These are phyloP conservation scores for Drosophila kurseongensis DNA, from an alignment of 1,140 invertebrate species.

Conservation along the genomic window DNA sequence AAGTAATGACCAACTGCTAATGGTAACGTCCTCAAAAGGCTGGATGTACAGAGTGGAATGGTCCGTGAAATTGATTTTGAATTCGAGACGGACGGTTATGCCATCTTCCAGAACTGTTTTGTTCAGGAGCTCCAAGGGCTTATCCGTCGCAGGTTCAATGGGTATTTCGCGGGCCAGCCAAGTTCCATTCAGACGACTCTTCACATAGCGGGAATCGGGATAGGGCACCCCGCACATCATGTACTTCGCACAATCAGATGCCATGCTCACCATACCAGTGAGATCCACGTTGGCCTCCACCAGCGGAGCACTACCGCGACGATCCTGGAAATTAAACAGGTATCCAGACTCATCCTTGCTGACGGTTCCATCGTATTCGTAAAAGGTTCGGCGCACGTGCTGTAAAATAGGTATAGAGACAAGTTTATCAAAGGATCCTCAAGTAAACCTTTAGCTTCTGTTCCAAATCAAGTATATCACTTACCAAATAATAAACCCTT, in stretches of 20 bases:
- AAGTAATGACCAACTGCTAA: constrained; percentile 88
- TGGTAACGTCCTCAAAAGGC: constrained; percentile 86
- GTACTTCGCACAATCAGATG: constrained; percentile 87
- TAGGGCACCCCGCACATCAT: constrained; percentile 91
- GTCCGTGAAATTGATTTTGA: constrained; percentile 86
- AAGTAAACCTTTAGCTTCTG: not conserved
- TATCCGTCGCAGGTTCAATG: constrained; percentile 4
- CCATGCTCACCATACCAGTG: constrained; percentile 86
- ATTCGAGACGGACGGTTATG: constrained; percentile 43
- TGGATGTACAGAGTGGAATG: constrained; percentile 90
- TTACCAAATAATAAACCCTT: constrained; percentile 87
- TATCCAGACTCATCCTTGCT: constrained; percentile 87
- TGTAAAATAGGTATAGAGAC: constrained; percentile 49
- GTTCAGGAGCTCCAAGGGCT: constrained; percentile 14
- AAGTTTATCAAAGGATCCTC: too few relatives aligned
- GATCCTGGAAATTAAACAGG: constrained; percentile 90
- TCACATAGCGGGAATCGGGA: constrained; percentile 80
- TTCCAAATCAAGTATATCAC: not conserved
- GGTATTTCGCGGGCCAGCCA: constrained; percentile 47
- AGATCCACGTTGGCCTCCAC: constrained; percentile 70
- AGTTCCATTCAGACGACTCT: constrained; percentile 27
- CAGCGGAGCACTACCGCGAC: constrained; percentile 87
- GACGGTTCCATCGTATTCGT: constrained; percentile 85
- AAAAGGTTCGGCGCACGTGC: constrained; percentile 88
- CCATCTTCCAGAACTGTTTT: constrained; percentile 25